A percentile compares a stretch with the other conserved stretches of the same genome.
phyloP scores from a whole-genome alignment of 2,888 invertebrate species.

The Sialis lutaria region DNA sequence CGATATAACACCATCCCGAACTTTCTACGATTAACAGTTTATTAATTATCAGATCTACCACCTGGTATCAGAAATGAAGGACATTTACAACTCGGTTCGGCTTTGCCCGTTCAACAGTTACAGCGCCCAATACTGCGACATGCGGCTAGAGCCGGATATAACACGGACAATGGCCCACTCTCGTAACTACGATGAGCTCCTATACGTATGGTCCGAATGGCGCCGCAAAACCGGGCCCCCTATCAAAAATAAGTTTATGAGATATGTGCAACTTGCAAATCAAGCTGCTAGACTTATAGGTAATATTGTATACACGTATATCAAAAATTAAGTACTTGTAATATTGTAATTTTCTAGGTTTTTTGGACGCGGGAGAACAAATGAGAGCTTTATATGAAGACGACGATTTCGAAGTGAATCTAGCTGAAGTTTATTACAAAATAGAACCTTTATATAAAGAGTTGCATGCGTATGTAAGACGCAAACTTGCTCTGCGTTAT shows the following conservation, averaged over 20 bases:
- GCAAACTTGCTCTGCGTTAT: slow-evolving; percentile 43
- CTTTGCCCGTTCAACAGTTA: slow-evolving; percentile 48
- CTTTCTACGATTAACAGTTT: too few species aligned
- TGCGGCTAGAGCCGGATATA: slow-evolving; percentile 44
- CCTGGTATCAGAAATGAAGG: slow-evolving; percentile 61
- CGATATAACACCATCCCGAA: too few species aligned
- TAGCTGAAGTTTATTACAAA: slow-evolving; percentile 39
- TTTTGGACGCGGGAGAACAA: slow-evolving; percentile 62
- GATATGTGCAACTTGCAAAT: slow-evolving; percentile 64
- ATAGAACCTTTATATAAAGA: slow-evolving; percentile 63
- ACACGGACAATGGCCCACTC: slow-evolving; percentile 48
- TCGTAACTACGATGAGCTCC: slow-evolving; percentile 53
- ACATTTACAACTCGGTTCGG: slow-evolving; percentile 51
- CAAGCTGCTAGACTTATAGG: slow-evolving; percentile 60
- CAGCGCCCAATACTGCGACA: slow-evolving; percentile 34
- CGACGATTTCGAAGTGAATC: slow-evolving; percentile 38
- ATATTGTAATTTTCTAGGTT: slow-evolving; percentile 32
- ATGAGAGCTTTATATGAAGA: slow-evolving; percentile 63
- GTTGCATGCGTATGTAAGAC: slow-evolving; percentile 65
- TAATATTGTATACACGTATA: slow-evolving; percentile 24
- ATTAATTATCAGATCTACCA: slow-evolving; percentile 40
- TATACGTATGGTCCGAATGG: slow-evolving; percentile 68
- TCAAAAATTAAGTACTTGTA: too few species aligned
- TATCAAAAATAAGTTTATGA: slow-evolving; percentile 54
- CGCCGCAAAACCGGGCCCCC: slow-evolving; percentile 63